Evolutionary conservation across 2,888 invertebrate genomes (phyloP).

Genomic region (Volucella inanis): DNA sequence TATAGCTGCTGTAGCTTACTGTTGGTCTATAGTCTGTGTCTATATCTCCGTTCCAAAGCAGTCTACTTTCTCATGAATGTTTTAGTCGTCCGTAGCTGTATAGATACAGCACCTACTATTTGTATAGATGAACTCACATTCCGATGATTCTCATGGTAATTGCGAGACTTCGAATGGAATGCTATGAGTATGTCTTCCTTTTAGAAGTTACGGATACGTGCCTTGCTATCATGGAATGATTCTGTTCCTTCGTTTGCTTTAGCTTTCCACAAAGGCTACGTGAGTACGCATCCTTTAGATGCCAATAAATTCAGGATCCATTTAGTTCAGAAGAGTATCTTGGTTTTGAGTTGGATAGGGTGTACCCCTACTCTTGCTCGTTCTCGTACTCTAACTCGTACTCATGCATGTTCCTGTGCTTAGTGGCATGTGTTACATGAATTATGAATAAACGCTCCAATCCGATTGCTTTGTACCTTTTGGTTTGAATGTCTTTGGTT

Average conservation of each 20-base stretch:
- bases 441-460: conserved; percentile 66
- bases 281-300: conserved; percentile 28
- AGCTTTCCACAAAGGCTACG: conserved; percentile 30
- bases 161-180: conserved; percentile 53
- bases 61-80: conserved; percentile 54
- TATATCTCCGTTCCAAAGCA: background rate
- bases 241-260: conserved; percentile 39
- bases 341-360: no score
- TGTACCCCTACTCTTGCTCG: no score
- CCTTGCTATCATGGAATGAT: background rate
- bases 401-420: conserved; percentile 18
- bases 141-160: conserved; percentile 62
- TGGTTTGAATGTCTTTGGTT: background rate
- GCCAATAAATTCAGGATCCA: conserved; percentile 59
- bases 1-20: conserved; percentile 2
- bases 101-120: conserved; percentile 20
- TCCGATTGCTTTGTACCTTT: conserved; percentile 64
- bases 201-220: conserved; percentile 24
- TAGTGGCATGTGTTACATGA: conserved; percentile 61
- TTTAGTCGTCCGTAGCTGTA: conserved; percentile 24
- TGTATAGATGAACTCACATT: conserved; percentile 63
- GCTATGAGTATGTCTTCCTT: conserved; percentile 28
- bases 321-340: conserved; percentile 11
- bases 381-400: no score
- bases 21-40: background rate